Evolutionary conservation across 2,113 vertebrate species (phyloP), one percentile per base, ranked within the genome.

Genomic region (Onychostruthus taczanowskii): DNA sequence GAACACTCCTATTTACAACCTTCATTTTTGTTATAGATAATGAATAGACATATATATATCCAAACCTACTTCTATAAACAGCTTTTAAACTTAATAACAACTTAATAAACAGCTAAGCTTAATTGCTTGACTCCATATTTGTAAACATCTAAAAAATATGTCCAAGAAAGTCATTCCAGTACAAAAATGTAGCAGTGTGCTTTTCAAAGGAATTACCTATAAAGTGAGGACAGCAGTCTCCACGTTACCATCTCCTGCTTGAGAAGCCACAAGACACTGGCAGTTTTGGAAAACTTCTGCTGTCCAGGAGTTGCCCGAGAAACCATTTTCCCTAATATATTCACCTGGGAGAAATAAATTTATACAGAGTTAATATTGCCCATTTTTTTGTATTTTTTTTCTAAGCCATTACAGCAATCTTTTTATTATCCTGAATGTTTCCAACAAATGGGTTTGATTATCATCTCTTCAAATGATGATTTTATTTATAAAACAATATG

Each of bases 221-320:
- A 99, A 49, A 99, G 98, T 0, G 99, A 99, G 46, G 98, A 98
- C 66, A 99, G 95, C 61, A 99, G 98, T 80, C 99, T 98, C 99
- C 99, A 99, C 2, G 99, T 98, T 86, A 98, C 98, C 98, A 98
- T 99, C 95, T 99, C 99, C 95, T 99, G 99, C 78, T 99, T 99
- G 87, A 99, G 98, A 91, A 99, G 98, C 99, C 99, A 99, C 73
- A 98, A 97, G 73, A 99, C 98, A 69, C 99, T 99, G 11, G 99
- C 98, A 33, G 99, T 99, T 97, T 99, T 99, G 64, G 98, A 99
- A 93, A 98, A 98, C 77, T 99, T 99, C 76, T 99, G 99, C 92
- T 99, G 99, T 68, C 99, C 99, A 61, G 98, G 98, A 50, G 98
- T 98, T 4, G 99, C 98, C 93, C 99, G 97, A 90, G 98, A 98